A percentile compares a stretch with the other conserved stretches of the same genome.
These are phyloP conservation scores for Dioctria linearis DNA, from an alignment of 2,888 invertebrate species.

Conservation along the genomic window DNA sequence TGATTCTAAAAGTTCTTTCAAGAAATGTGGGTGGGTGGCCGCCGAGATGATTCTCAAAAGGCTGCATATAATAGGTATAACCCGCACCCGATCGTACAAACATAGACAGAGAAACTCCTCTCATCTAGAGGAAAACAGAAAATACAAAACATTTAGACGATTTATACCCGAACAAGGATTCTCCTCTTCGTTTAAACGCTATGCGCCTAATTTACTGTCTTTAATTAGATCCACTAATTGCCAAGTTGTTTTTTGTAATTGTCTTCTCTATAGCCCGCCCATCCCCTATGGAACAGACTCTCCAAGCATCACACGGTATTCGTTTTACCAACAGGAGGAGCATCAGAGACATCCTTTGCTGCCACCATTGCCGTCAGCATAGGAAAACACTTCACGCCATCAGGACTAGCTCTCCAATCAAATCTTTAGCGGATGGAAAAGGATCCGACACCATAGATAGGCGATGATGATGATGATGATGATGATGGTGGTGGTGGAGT, in stretches of 20 bases:
- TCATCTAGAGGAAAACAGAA: constrained; percentile 52
- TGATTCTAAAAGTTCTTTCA: constrained; percentile 40
- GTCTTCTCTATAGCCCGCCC: constrained; percentile 52
- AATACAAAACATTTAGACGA: constrained; percentile 58
- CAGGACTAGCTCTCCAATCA: constrained; percentile 52
- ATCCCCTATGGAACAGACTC: neutral
- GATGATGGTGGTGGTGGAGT: neutral
- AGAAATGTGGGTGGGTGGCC: constrained; percentile 34
- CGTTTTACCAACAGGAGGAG: constrained; percentile 49
- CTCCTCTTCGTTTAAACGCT: constrained; percentile 55
- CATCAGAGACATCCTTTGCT: constrained; percentile 45
- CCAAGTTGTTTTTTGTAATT: constrained; percentile 62
- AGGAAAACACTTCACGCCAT: constrained; percentile 51
- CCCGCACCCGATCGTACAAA: constrained; percentile 41
- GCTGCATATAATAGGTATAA: constrained; percentile 41
- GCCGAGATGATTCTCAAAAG: neutral
- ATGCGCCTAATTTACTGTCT: constrained; percentile 63
- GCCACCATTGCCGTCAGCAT: constrained; percentile 27
- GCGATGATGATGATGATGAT: neutral
- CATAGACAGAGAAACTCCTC: constrained; percentile 51
- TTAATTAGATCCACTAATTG: constrained; percentile 65
- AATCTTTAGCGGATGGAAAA: constrained; percentile 39
- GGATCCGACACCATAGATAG: constrained; percentile 15
- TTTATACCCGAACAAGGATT: constrained; percentile 57
- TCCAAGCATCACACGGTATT: constrained; percentile 11